Evolutionary conservation across 2,888 invertebrate species (phyloP).

Genomic region (Temnothorax unifasciatus): DNA sequence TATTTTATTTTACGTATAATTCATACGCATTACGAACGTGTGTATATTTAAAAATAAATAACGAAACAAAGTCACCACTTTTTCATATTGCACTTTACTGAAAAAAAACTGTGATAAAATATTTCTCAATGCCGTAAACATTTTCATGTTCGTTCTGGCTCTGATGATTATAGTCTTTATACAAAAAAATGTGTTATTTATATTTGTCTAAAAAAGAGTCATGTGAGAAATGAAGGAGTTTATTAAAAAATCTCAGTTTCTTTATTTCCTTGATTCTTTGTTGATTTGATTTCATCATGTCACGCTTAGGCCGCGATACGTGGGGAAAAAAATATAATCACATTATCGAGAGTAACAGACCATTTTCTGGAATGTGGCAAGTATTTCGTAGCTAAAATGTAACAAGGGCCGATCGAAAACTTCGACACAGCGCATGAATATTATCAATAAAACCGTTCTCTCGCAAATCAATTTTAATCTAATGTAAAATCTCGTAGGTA

Average conservation of each 20-base stretch:
- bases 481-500: neutral
- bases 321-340: constrained; percentile 52
- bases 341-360: constrained; percentile 61
- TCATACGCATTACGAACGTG: neutral
- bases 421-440: neutral
- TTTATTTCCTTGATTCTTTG: constrained; percentile 68
- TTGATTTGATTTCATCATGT: constrained; percentile 59
- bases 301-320: constrained; percentile 59
- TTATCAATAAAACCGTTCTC: neutral
- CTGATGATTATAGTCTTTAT: neutral
- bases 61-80: neutral
- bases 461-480: neutral
- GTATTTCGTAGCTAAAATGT: constrained; percentile 67
- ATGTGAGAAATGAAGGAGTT: constrained; percentile 56
- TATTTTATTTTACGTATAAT: constrained; percentile 13
- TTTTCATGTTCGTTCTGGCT: neutral
- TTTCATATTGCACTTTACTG: constrained; percentile 3
- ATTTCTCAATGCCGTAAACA: neutral
- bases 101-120: neutral
- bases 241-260: constrained; percentile 71
- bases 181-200: constrained; percentile 28
- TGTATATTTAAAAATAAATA: neutral
- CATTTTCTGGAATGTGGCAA: constrained; percentile 76
- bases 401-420: constrained; percentile 23
- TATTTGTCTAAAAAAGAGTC: constrained; percentile 25